Evolutionary conservation across 92 coral and sea anemone genomes (phyloP).

Genomic region (Actinostola sp.): DNA sequence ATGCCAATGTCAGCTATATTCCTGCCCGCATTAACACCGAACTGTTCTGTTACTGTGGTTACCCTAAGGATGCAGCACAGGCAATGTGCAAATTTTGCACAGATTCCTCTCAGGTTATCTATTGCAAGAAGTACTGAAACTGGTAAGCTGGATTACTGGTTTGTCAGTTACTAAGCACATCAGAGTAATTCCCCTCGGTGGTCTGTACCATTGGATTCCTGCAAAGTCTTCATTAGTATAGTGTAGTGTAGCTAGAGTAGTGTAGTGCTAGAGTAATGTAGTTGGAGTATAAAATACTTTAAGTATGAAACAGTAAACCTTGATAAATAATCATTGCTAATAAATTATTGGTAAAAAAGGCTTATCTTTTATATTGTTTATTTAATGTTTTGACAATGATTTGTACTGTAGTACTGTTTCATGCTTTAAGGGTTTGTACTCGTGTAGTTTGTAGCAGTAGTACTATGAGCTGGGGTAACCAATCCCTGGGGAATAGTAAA

Average conservation of each 20-base stretch:
- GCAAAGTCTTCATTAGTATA: neutral
- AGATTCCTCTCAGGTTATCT: constrained; percentile 13
- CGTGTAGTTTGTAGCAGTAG: too few relatives aligned
- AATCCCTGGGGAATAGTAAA: constrained; percentile 34
- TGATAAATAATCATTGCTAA: too few relatives aligned
- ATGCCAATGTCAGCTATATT: too few relatives aligned
- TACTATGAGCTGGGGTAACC: constrained; percentile 34
- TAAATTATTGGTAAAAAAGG: too few relatives aligned
- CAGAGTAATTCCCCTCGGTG: neutral
- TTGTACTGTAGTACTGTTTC: neutral
- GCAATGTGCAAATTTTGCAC: constrained; percentile 33
- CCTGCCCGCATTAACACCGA: constrained; percentile 13
- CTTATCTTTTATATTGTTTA: too few relatives aligned
- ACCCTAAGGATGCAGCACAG: neutral
- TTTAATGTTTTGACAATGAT: too few relatives aligned
- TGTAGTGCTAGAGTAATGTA: too few relatives aligned
- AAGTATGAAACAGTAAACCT: too few relatives aligned
- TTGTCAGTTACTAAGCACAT: constrained; percentile 1
- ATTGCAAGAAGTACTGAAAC: constrained; percentile 21
- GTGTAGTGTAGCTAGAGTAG: too few relatives aligned
- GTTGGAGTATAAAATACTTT: too few relatives aligned
- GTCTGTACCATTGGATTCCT: neutral
- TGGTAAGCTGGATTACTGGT: constrained; percentile 20
- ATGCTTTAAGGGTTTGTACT: too few relatives aligned
- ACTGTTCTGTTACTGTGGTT: constrained; percentile 35